A percentile compares a stretch with the other conserved stretches of the same genome.
Conservation (phyloP, 2,113 vertebrate species). For the Corythoichthys haematopterus region DNA sequence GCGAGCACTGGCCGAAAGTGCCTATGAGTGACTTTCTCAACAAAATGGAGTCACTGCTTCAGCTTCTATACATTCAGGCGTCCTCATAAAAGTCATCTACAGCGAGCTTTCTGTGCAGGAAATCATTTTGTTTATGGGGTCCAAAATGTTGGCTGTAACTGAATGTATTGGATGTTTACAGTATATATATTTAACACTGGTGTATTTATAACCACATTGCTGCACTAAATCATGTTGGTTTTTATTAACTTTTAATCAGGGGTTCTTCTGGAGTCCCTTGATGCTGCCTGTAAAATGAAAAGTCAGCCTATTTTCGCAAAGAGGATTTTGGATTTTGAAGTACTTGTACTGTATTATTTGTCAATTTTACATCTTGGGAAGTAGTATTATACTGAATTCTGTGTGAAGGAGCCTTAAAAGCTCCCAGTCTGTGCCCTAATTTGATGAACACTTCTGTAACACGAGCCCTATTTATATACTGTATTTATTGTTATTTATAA, state of each 20-base stretch:
- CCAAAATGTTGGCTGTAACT: not conserved
- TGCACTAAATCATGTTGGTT: constrained; percentile 7
- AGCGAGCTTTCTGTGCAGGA: too few species aligned
- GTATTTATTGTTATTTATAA: constrained; percentile 52
- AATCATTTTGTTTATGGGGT: not conserved
- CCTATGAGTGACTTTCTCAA: not conserved
- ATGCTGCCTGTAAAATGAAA: not conserved
- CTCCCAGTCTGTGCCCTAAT: constrained; percentile 36
- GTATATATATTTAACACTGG: constrained; percentile 25
- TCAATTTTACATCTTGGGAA: not conserved
- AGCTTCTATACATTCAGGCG: fast-evolving
- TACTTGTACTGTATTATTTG: not conserved
- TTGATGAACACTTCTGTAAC: constrained; percentile 29
- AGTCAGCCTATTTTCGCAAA: not conserved
- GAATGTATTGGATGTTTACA: not conserved
- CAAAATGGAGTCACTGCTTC: fast-evolving
- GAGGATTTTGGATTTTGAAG: not conserved
- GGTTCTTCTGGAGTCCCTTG: not conserved
- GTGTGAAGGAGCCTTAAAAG: constrained; percentile 12
- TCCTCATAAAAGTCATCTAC: not conserved
- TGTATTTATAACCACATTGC: constrained; percentile 8
- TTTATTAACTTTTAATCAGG: not conserved
- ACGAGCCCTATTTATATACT: constrained; percentile 30
- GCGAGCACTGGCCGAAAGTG: not conserved
- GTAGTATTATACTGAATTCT: not conserved